These are phyloP conservation scores for Papilio glaucus DNA, from an alignment of 1,140 invertebrate genomes.

Conservation along the genomic window DNA sequence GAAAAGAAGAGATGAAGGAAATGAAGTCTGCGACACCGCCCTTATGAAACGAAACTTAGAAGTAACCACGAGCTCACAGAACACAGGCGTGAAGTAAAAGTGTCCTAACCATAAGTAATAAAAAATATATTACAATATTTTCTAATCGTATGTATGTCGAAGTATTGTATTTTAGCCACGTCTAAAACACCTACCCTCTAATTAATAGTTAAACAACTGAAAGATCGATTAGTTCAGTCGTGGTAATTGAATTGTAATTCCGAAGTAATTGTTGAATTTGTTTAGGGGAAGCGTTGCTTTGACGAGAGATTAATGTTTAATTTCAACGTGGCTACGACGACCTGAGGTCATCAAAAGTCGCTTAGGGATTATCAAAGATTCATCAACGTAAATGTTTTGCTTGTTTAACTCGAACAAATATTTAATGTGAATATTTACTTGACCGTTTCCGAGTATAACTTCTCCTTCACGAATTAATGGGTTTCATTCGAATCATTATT, in stretches of 20 bases:
- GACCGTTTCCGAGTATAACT: slow-evolving; percentile 48
- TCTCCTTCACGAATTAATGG: slow-evolving; percentile 45
- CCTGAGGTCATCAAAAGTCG: slow-evolving; percentile 69
- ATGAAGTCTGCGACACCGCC: too few relatives aligned
- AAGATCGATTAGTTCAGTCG: slow-evolving; percentile 8
- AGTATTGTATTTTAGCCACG: not conserved
- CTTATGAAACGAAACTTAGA: too few relatives aligned
- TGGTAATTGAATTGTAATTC: slow-evolving; percentile 7
- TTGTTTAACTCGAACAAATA: slow-evolving; percentile 40
- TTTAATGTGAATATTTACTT: slow-evolving; percentile 57
- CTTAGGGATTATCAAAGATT: slow-evolving; percentile 65
- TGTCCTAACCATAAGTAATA: too few relatives aligned
- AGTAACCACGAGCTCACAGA: too few relatives aligned
- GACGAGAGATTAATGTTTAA: slow-evolving; percentile 23
- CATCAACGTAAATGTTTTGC: slow-evolving; percentile 53
- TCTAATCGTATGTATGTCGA: not conserved
- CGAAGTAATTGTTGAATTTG: slow-evolving; percentile 16
- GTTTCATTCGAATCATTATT: not conserved
- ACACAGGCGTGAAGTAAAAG: too few relatives aligned
- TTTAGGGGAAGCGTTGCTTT: slow-evolving; percentile 9
- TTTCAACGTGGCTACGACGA: slow-evolving; percentile 39
- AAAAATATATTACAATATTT: too few relatives aligned
- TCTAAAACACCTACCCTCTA: not conserved
- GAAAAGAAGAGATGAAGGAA: too few relatives aligned
- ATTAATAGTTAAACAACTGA: slow-evolving; percentile 3